These are phyloP conservation scores for Peromyscus melanophrys DNA, from an alignment of 2,797 vertebrate genomes.

Conservation along the genomic window DNA sequence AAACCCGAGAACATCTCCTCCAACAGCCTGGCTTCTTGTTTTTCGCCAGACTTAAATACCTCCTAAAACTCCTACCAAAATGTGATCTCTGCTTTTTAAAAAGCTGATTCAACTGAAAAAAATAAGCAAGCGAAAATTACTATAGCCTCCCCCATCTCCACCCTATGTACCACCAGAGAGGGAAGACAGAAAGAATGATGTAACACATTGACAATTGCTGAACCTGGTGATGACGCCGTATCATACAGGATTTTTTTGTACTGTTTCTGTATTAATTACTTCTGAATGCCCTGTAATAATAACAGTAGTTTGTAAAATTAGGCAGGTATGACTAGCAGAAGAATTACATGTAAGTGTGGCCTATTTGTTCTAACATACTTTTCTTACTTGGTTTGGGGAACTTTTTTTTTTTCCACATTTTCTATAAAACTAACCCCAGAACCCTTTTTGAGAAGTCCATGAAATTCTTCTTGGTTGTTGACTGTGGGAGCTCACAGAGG, in stretches of 20 bases:
- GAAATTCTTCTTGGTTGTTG: not conserved
- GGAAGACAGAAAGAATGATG: not conserved
- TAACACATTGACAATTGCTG: not conserved
- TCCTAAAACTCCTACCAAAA: conserved; percentile 38
- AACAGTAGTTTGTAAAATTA: not conserved
- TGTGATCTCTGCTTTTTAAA: not conserved
- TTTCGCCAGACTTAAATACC: not conserved
- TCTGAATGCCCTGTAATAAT: not conserved
- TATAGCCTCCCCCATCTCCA: not conserved
- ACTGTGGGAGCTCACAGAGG: too few relatives aligned
- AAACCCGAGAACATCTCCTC: conserved; percentile 5
- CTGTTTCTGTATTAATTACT: not conserved
- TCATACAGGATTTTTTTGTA: rapidly evolving
- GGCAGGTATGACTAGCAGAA: not conserved
- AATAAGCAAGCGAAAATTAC: conserved; percentile 39
- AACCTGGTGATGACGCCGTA: rapidly evolving
- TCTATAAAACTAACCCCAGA: not conserved
- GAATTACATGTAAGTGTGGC: not conserved
- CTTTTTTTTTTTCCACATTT: not conserved
- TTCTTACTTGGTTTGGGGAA: conserved; percentile 15
- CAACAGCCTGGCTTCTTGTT: not conserved
- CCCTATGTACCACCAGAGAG: too few relatives aligned
- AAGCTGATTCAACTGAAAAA: not conserved
- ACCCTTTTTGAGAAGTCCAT: not conserved
- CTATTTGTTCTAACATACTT: conserved; percentile 30